phyloP scores from a whole-genome alignment of 2,113 vertebrate genomes.

The Heterocephalus glaber region DNA sequence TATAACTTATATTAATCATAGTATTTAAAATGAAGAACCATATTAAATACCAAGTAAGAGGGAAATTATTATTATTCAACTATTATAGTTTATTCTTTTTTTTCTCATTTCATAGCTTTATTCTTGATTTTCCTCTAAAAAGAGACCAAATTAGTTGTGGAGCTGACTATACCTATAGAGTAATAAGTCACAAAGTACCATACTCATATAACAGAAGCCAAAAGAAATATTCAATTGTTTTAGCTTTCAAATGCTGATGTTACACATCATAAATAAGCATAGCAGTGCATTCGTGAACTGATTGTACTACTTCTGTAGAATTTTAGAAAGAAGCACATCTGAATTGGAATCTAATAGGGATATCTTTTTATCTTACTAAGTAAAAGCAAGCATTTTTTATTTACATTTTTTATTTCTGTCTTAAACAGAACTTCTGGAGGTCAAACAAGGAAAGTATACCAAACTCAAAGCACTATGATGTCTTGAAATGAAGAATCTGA shows the following conservation, averaged over 20 bases:
- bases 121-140: not conserved
- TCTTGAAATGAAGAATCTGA: slow-evolving; percentile 53
- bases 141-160: not conserved
- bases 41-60: not conserved
- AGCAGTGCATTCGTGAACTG: not conserved
- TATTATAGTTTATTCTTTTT: no score
- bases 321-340: not conserved
- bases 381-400: slow-evolving; percentile 54
- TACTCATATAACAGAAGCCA: not conserved
- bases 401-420: slow-evolving; percentile 61
- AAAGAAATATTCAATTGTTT: not conserved
- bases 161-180: not conserved
- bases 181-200: slow-evolving; percentile 12
- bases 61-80: not conserved
- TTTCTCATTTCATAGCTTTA: slow-evolving; percentile 34
- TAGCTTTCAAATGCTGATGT: not conserved
- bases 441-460: slow-evolving; percentile 18
- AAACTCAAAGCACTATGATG: slow-evolving; percentile 1
- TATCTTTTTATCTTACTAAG: not conserved
- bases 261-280: not conserved
- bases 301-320: not conserved
- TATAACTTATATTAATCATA: not conserved
- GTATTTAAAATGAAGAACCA: not conserved
- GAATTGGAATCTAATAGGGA: not conserved
- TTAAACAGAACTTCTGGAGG: not conserved